These are phyloP conservation scores for Oncorhynchus mykiss DNA, from an alignment of 2,113 vertebrate species.

Conservation along the genomic window DNA sequence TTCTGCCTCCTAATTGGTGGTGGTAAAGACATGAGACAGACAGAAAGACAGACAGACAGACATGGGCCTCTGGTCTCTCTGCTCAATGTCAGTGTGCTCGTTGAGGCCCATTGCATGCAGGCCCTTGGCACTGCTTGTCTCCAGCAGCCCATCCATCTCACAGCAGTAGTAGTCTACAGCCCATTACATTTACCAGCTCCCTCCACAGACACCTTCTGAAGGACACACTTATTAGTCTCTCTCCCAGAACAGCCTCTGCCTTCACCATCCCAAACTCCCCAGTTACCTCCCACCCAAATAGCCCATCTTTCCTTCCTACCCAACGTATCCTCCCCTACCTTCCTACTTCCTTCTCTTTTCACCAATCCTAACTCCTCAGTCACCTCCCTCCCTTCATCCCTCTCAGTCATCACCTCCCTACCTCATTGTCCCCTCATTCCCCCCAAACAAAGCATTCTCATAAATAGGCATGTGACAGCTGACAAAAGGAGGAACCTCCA, in stretches of 20 bases:
- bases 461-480: constrained; percentile 65
- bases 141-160: constrained; percentile 3
- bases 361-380: too few species aligned
- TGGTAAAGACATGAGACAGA: neutral
- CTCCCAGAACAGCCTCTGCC: constrained; percentile 29
- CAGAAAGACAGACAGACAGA: constrained; percentile 10
- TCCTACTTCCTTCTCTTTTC: too few species aligned
- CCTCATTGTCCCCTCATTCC: constrained; percentile 43
- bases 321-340: constrained; percentile 40
- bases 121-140: neutral
- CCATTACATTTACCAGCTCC: neutral
- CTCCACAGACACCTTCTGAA: constrained; percentile 34
- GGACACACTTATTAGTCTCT: constrained; percentile 57
- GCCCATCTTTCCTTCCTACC: constrained; percentile 42
- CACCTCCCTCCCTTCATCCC: neutral
- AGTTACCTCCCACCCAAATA: constrained; percentile 38
- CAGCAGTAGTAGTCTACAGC: constrained; percentile 19
- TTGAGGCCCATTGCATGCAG: neutral
- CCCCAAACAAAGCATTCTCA: constrained; percentile 58
- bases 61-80: constrained; percentile 10
- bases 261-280: constrained; percentile 31
- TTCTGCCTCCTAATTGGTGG: constrained; percentile 19
- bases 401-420: constrained; percentile 15
- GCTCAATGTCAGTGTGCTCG: constrained; percentile 42
- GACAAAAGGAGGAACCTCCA: constrained; percentile 58